A percentile compares a stretch with the other conserved stretches of the same genome.
phyloP scores from a whole-genome alignment of 2,113 vertebrate genomes.

The Cyprinodon variegatus region DNA sequence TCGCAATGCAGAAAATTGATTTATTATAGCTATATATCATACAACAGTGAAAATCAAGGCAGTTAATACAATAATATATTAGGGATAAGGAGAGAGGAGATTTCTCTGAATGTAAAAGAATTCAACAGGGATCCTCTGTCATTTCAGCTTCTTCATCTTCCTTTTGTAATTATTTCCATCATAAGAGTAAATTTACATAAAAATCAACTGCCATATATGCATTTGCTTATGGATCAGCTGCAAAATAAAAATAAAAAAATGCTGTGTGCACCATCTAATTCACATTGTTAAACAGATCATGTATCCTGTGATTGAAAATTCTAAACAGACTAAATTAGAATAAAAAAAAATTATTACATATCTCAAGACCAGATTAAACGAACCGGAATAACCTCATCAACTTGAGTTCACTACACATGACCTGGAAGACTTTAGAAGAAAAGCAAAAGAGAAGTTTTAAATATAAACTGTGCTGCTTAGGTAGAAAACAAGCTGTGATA shows the following conservation, averaged over 20 bases:
- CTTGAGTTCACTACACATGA: background rate
- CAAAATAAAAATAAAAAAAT: background rate
- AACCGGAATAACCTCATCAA: conserved; percentile 5
- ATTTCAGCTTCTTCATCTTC: background rate
- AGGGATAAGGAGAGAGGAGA: background rate
- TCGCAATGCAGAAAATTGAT: background rate
- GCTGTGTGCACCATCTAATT: background rate
- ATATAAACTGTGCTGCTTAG: background rate
- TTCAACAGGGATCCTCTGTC: background rate
- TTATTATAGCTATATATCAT: background rate
- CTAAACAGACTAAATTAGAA: background rate
- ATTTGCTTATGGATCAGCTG: background rate
- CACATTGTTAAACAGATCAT: background rate
- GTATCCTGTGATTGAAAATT: background rate
- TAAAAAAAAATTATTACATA: background rate
- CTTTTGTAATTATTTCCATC: background rate
- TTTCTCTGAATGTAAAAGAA: background rate
- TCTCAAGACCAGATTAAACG: background rate
- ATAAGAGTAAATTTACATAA: background rate
- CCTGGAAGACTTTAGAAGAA: background rate
- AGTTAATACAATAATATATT: background rate
- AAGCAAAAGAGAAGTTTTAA: conserved; percentile 3
- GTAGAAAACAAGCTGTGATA: background rate
- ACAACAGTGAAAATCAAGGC: background rate
- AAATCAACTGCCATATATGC: background rate